Evolutionary conservation across 2,797 vertebrate species (phyloP).

Genomic region (Poeciliopsis infans): DNA sequence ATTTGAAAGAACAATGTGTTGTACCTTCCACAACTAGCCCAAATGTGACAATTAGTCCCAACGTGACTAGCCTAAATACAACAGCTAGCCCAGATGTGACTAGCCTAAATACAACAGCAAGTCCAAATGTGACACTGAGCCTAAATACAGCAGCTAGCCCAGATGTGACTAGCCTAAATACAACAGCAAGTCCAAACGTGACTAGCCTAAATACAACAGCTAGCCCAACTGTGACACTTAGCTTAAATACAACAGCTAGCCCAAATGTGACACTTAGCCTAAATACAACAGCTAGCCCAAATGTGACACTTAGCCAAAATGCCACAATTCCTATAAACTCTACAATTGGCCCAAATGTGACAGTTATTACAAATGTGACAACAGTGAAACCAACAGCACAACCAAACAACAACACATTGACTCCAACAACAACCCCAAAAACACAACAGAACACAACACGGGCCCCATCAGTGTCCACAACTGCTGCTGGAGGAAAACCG

Average conservation of each 20-base stretch:
- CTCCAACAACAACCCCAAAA: constrained; percentile 35
- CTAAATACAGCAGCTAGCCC: no score
- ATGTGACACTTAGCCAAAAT: neutral
- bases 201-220: neutral
- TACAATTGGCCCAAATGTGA: neutral
- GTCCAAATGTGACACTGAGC: neutral
- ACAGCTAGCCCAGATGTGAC: constrained; percentile 28
- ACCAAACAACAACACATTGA: constrained; percentile 3
- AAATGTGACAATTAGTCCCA: constrained; percentile 11
- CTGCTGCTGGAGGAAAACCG: neutral
- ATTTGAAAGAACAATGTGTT: constrained; percentile 52
- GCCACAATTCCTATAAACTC: neutral
- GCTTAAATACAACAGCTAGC: neutral
- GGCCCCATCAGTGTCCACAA: neutral
- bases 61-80: constrained; percentile 1
- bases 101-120: constrained; percentile 3
- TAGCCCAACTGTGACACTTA: neutral
- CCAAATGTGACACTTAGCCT: neutral
- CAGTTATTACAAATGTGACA: neutral
- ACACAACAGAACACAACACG: constrained; percentile 10
- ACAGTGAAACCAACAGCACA: constrained; percentile 1
- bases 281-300: constrained; percentile 26
- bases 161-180: neutral
- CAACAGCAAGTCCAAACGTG: neutral
- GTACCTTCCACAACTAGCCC: constrained; percentile 18